A percentile compares a stretch with the other conserved stretches of the same genome.
Conservation (phyloP, 2,888 invertebrate species). For the Hofmannophila pseudospretella region DNA sequence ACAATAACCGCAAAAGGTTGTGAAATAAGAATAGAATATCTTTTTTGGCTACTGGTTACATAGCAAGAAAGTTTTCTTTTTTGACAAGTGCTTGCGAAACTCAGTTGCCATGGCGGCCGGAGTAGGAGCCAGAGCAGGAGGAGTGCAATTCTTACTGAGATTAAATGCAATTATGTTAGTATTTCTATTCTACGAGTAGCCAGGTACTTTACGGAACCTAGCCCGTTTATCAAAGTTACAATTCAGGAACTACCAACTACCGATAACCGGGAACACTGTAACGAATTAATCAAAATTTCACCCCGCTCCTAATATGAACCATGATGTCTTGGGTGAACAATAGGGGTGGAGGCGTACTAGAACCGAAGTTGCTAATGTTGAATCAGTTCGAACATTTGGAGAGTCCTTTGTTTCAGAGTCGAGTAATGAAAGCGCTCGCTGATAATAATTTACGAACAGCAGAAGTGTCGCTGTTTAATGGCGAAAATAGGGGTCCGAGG, state of each 20-base stretch:
- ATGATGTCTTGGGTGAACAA: constrained; percentile 66
- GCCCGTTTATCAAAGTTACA: constrained; percentile 55
- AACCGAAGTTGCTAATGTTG: constrained; percentile 61
- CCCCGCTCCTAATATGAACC: constrained; percentile 70
- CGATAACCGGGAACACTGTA: constrained; percentile 61
- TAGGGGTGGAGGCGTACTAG: constrained; percentile 55
- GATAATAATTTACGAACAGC: constrained; percentile 77
- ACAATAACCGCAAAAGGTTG: too few relatives aligned
- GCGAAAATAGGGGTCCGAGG: constrained; percentile 63
- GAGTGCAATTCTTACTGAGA: too few relatives aligned
- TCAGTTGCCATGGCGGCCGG: too few relatives aligned
- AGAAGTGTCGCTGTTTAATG: constrained; percentile 76
- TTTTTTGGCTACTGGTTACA: too few relatives aligned
- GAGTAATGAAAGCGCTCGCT: constrained; percentile 74
- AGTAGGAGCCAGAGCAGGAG: too few relatives aligned
- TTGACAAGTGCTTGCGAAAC: too few relatives aligned
- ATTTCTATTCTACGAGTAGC: too few relatives aligned
- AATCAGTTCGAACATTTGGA: constrained; percentile 67
- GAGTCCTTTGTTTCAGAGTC: constrained; percentile 69
- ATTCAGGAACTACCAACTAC: constrained; percentile 43
- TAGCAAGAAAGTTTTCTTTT: too few relatives aligned
- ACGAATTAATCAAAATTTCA: constrained; percentile 76
- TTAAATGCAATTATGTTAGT: too few relatives aligned
- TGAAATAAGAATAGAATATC: too few relatives aligned
- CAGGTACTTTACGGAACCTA: too few relatives aligned